Percentiles rank a stretch among this genome's conserved stretches.
Evolutionary conservation across 2,888 invertebrate genomes (phyloP).

Genomic region (Meiosimyza decipiens): DNA sequence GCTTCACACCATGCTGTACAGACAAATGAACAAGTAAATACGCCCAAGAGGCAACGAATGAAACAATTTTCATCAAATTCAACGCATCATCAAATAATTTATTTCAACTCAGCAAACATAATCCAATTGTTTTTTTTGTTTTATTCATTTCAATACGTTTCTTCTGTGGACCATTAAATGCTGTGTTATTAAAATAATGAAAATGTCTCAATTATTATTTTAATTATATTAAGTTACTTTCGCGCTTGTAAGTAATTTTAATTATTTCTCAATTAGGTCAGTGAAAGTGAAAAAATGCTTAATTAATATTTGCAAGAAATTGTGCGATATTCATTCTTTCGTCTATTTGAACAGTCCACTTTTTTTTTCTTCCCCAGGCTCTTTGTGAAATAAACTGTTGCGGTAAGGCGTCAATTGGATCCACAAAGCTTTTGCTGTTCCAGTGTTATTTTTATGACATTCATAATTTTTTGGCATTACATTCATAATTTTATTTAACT

Average conservation of each 20-base stretch:
- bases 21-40: too few species aligned
- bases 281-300: conserved; percentile 43
- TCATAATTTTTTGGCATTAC: conserved; percentile 24
- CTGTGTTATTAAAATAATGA: background rate
- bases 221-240: conserved; percentile 21
- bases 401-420: background rate
- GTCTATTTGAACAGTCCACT: background rate
- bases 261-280: conserved; percentile 59
- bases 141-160: too few species aligned
- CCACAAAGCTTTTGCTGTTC: background rate
- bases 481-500: conserved; percentile 8
- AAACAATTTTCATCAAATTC: too few species aligned
- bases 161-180: too few species aligned
- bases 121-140: too few species aligned
- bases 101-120: too few species aligned
- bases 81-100: too few species aligned
- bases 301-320: conserved; percentile 53
- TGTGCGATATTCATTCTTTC: too few species aligned
- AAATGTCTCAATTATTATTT: conserved; percentile 12
- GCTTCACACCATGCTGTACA: too few species aligned
- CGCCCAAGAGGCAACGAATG: too few species aligned
- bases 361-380: background rate
- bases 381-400: background rate
- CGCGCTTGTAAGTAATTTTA: conserved; percentile 56
- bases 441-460: conserved; percentile 1